phyloP scores from a whole-genome alignment of 2,888 invertebrate species.

The Tachina fera region DNA sequence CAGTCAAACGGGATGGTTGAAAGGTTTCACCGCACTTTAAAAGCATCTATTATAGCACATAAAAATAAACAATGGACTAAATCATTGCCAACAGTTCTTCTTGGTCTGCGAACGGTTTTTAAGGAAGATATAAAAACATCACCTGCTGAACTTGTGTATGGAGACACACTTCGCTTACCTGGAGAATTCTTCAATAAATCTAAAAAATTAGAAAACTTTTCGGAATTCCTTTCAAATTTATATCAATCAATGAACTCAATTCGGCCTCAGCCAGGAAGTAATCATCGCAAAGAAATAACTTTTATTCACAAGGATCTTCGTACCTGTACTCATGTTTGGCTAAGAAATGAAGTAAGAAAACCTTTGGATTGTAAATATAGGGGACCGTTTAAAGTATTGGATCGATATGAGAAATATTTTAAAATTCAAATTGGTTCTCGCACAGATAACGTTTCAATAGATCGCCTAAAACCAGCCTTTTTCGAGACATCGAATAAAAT shows the following conservation, averaged over 20 bases:
- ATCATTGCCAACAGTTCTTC: constrained; percentile 1
- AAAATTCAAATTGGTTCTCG: background rate
- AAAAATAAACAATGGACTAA: constrained; percentile 13
- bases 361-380: background rate
- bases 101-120: background rate
- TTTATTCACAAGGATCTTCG: constrained; percentile 4
- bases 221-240: background rate
- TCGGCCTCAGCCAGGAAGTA: background rate
- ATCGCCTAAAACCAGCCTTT: background rate
- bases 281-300: background rate
- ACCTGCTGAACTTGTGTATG: too few species aligned
- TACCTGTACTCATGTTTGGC: background rate
- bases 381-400: background rate
- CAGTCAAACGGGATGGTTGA: constrained; percentile 17
- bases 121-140: background rate
- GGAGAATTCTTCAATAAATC: constrained; percentile 13
- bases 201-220: background rate
- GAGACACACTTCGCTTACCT: background rate
- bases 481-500: background rate
- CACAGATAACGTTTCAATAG: background rate
- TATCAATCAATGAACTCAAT: constrained; percentile 1
- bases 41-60: constrained; percentile 3
- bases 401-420: background rate
- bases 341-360: constrained; percentile 1
- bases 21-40: constrained; percentile 13